These are phyloP conservation scores for Psilopsiagon aymara DNA, from an alignment of 2,113 vertebrate genomes.

Conservation along the genomic window DNA sequence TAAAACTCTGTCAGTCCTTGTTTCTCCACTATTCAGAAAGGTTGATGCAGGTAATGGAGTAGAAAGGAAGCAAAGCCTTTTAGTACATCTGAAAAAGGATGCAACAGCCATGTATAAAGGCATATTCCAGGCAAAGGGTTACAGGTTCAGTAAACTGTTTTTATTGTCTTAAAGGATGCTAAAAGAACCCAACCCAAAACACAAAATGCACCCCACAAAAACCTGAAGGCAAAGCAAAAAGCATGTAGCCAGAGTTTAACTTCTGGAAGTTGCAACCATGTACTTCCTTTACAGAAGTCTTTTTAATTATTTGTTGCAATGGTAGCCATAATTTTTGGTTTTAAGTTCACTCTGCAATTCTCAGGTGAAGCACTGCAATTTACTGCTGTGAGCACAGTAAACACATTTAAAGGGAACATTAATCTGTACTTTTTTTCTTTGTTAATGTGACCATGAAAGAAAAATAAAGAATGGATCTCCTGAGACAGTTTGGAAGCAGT, in stretches of 20 bases:
- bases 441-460: slow-evolving; percentile 33
- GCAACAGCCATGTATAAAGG: background rate
- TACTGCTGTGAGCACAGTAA: slow-evolving; percentile 10
- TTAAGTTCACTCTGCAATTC: background rate
- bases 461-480: slow-evolving; percentile 1
- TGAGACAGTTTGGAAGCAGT: background rate
- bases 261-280: background rate
- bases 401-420: background rate
- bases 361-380: background rate
- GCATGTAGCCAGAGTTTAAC: accelerated
- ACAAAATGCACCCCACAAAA: background rate
- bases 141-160: background rate
- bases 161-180: background rate
- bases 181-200: background rate
- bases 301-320: background rate
- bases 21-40: background rate
- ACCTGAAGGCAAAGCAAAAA: background rate
- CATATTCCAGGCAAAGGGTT: background rate
- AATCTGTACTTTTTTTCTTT: background rate
- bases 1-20: background rate
- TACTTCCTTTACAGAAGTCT: background rate
- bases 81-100: background rate
- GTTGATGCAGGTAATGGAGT: background rate
- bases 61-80: background rate
- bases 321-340: background rate